Evolutionary conservation across 2,888 invertebrate species (phyloP), one percentile per base, ranked within the genome.

Genomic region (Apodemia zela): DNA sequence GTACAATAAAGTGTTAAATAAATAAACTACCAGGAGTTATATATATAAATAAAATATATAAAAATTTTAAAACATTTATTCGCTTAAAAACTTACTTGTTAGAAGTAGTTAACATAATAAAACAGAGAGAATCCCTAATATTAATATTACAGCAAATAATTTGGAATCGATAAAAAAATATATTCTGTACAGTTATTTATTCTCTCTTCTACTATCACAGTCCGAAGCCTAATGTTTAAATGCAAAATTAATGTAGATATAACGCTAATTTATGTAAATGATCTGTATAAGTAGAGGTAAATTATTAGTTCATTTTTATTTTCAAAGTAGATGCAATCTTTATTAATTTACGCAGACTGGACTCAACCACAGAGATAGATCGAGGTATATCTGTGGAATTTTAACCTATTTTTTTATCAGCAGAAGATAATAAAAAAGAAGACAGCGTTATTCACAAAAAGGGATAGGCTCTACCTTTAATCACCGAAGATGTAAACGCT

Each of bases 131-230:
- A 68, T 69, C 67, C 59, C 57, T 65, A 68, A 63, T 3, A 67
- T 69, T 67, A 71, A 68, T 68, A 69, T 71, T 73, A 73, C 73
- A 71, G 76, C 74, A 77, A 81, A 77, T 63, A 69, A 75, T 68
- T 69, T 73, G 68, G 67, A 71, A 71, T 69, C 71, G 76, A 65
- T 68, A 75, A 75, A 79, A 80, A 80, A 80, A 79, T 80, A 81
- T 77, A 67, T 69, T 71, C 74, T 77, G 75, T 76, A 79, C 75
- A 76, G 73, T 72, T 66, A 72, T 42, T 42, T 42, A 21, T 72
- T 82, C 81, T 84, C 81, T 84, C 83, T 70, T 76, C 78, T 84
- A 81, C 79, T 89, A 90, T 90, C 89, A 90, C 90, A 90, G 90
- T 85, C 81, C 79, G 80, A 88, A 87, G 87, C 87, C 87, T 84